Conservation (phyloP, 2,113 vertebrate genomes). For the Lepus timidus region DNA sequence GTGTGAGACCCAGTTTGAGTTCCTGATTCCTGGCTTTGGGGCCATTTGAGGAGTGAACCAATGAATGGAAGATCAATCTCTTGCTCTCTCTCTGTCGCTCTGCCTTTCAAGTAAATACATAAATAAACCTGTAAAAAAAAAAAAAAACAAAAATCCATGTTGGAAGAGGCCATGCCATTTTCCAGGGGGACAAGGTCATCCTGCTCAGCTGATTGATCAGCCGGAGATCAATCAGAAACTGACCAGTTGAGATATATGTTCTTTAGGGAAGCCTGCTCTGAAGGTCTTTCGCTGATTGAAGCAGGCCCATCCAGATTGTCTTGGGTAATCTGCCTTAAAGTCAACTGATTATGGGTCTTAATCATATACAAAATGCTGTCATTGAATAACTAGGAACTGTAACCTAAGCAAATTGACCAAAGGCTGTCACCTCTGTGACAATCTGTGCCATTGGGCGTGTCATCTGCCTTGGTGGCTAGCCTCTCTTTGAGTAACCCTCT, state of each 20-base stretch:
- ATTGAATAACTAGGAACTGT: neutral
- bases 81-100: no score
- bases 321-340: neutral
- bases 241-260: neutral
- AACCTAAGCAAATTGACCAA: neutral
- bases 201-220: neutral
- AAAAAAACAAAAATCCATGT: no score
- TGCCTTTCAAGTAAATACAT: no score
- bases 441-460: neutral
- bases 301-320: neutral
- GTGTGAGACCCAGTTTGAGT: no score
- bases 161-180: neutral
- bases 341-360: neutral
- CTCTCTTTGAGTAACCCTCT: neutral
- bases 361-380: neutral
- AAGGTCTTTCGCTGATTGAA: neutral
- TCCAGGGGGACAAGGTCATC: neutral
- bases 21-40: no score
- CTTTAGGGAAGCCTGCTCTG: neutral
- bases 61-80: no score
- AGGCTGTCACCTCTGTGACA: neutral
- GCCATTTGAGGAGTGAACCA: no score
- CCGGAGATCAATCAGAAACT: neutral
- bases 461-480: neutral
- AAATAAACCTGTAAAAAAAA: no score